phyloP scores from a whole-genome alignment of 2,797 vertebrate species.

The Florisuga fusca region DNA sequence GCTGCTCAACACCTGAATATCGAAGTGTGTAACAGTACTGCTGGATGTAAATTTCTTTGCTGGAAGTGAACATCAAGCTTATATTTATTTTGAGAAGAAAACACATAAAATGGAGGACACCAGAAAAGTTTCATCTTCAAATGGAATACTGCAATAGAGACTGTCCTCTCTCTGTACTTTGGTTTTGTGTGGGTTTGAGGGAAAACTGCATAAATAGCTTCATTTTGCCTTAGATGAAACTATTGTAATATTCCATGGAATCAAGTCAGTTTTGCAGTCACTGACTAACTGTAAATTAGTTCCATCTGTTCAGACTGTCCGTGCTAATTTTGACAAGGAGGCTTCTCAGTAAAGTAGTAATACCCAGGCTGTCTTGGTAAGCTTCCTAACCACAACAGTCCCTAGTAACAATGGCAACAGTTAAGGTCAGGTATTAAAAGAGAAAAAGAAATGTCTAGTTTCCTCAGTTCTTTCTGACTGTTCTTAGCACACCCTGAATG shows the following conservation, averaged over 20 bases:
- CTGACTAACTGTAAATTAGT: background rate
- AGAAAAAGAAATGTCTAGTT: background rate
- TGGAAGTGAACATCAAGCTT: background rate
- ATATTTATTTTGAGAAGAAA: background rate
- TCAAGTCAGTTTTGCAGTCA: background rate
- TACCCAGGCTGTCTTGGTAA: background rate
- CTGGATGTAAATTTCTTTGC: background rate
- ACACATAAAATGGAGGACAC: background rate
- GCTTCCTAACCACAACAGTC: background rate
- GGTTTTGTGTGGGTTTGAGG: background rate
- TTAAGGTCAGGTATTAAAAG: background rate
- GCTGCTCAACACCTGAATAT: background rate
- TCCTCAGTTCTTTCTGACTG: background rate
- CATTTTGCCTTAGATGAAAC: background rate
- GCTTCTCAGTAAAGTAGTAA: background rate
- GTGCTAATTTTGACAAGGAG: background rate
- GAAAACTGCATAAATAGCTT: background rate
- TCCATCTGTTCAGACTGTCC: background rate
- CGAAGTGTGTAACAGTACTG: background rate
- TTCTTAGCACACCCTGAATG: background rate
- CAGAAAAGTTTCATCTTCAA: background rate
- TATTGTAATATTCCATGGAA: background rate
- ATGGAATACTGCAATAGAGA: background rate
- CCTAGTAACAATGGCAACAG: background rate
- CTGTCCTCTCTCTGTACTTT: background rate